phyloP scores from a whole-genome alignment of 2,797 vertebrate species.

The Cossypha caffra region DNA sequence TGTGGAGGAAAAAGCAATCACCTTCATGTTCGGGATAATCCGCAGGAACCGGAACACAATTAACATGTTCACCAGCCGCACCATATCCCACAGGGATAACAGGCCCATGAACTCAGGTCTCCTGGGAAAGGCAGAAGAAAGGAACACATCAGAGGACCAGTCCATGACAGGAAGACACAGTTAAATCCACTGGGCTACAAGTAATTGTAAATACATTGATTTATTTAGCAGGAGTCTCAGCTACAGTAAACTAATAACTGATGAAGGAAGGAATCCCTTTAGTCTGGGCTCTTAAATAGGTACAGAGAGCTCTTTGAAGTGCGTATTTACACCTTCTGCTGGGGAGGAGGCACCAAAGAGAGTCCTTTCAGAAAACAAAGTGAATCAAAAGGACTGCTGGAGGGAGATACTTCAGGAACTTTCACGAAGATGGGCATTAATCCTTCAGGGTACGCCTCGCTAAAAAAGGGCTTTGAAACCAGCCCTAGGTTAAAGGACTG shows the following conservation, averaged over 20 bases:
- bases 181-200: background rate
- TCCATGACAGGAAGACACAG: background rate
- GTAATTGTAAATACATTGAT: background rate
- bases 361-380: background rate
- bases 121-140: slow-evolving; percentile 69
- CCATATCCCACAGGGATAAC: slow-evolving; percentile 91
- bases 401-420: background rate
- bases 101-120: slow-evolving; percentile 66
- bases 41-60: slow-evolving; percentile 94
- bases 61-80: slow-evolving; percentile 89
- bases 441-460: background rate
- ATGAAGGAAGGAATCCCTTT: background rate
- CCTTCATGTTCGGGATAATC: slow-evolving; percentile 92
- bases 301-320: background rate
- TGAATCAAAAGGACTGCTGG: background rate
- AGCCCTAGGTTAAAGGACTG: background rate
- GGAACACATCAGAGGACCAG: background rate
- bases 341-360: background rate
- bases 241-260: background rate
- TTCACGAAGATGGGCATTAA: background rate
- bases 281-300: background rate
- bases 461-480: background rate
- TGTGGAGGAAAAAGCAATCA: background rate
- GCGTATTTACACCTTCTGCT: background rate
- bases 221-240: background rate